Evolutionary conservation across 2,113 vertebrate species (phyloP).

Genomic region (Mugil cephalus): DNA sequence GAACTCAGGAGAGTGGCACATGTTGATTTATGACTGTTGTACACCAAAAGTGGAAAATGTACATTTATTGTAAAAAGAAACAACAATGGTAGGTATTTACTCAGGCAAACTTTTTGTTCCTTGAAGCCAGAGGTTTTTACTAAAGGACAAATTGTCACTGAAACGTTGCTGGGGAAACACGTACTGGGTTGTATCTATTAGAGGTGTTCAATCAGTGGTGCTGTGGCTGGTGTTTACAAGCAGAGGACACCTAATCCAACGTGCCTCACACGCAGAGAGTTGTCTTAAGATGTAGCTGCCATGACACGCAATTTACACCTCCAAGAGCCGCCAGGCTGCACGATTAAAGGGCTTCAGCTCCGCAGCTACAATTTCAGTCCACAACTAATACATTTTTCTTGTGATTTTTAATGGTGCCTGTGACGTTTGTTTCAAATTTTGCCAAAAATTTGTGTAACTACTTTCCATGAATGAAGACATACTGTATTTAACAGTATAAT

Average conservation of each 20-base stretch:
- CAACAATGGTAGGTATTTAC: background rate
- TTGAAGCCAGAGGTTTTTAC: background rate
- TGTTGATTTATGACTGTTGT: background rate
- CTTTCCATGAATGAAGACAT: no score
- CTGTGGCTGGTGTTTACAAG: background rate
- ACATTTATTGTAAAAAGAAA: background rate
- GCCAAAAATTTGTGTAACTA: no score
- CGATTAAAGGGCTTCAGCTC: background rate
- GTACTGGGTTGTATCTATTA: background rate
- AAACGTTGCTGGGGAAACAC: background rate
- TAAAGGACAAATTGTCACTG: background rate
- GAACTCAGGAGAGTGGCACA: slow-evolving; percentile 21
- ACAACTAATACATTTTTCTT: no score
- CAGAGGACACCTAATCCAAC: background rate
- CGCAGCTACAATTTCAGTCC: background rate
- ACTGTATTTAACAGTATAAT: no score
- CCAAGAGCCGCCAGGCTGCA: background rate
- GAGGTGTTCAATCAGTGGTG: slow-evolving; percentile 1
- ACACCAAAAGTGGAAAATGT: background rate
- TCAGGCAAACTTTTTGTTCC: background rate
- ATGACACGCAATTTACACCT: background rate
- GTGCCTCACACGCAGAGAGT: background rate
- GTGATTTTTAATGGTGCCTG: no score
- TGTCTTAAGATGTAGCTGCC: background rate
- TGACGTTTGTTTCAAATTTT: no score